Conservation (phyloP, 2,888 invertebrate genomes). For the Drosophila cognata region DNA sequence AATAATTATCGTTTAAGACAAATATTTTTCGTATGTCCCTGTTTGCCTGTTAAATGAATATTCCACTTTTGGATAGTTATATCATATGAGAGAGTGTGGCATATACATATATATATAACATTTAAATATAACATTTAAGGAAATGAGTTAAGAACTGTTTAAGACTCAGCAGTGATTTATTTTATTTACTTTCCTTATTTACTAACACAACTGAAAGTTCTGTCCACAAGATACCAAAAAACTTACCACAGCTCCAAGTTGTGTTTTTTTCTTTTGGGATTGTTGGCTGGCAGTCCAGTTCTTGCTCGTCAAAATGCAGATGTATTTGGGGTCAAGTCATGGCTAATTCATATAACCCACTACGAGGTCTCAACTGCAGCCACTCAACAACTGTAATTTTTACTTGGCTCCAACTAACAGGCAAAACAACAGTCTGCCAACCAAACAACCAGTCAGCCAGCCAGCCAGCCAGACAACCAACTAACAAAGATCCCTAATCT, state of each 20-base stretch:
- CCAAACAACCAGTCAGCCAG: slow-evolving; percentile 38
- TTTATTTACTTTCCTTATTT: not conserved
- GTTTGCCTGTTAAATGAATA: not conserved
- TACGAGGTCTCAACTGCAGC: slow-evolving; percentile 39
- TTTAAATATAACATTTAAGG: not conserved
- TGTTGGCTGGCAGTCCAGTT: slow-evolving; percentile 13
- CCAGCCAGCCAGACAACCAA: slow-evolving; percentile 43
- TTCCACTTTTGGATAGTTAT: not conserved
- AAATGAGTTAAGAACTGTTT: not conserved
- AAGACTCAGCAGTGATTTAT: not conserved
- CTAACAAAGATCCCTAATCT: slow-evolving; percentile 81
- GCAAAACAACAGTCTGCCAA: slow-evolving; percentile 47
- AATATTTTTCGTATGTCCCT: not conserved
- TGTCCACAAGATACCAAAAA: not conserved
- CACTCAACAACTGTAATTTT: slow-evolving; percentile 73
- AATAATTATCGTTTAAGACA: not conserved
- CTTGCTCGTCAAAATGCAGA: slow-evolving; percentile 38
- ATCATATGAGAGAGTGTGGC: not conserved
- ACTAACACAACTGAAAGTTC: not conserved
- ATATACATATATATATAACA: too few species aligned
- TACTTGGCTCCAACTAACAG: slow-evolving; percentile 61
- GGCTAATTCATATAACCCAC: slow-evolving; percentile 53
- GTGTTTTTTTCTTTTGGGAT: not conserved
- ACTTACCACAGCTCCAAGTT: slow-evolving; percentile 6
- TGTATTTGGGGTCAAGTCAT: slow-evolving; percentile 19